Conservation (phyloP, 2,113 vertebrate species). For the Psittacus erithacus region DNA sequence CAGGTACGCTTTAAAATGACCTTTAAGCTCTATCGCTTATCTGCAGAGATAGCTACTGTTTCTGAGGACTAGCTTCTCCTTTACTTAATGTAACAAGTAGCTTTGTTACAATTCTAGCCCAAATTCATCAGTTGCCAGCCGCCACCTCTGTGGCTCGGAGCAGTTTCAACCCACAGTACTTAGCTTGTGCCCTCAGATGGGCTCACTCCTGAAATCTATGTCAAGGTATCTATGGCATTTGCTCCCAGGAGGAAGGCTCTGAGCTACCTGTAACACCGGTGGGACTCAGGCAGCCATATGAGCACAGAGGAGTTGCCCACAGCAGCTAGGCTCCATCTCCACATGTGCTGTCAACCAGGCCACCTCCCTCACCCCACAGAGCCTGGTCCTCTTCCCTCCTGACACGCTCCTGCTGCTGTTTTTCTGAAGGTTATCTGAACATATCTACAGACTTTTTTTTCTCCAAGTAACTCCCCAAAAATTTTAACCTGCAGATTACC, state of each 20-base stretch:
- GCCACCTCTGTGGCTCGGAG: background rate
- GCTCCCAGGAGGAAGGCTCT: background rate
- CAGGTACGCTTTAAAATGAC: background rate
- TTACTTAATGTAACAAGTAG: rapidly evolving
- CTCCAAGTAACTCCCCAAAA: background rate
- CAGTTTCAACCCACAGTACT: rapidly evolving
- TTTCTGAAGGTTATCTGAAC: background rate
- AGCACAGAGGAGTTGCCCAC: background rate
- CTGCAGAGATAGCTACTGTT: background rate
- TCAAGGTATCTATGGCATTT: rapidly evolving
- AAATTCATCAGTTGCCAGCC: background rate
- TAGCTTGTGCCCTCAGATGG: rapidly evolving
- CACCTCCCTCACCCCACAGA: background rate
- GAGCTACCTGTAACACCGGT: rapidly evolving
- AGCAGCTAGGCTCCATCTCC: background rate
- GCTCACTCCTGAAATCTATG: rapidly evolving
- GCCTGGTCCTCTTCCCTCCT: background rate
- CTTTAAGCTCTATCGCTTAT: background rate
- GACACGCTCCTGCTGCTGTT: background rate
- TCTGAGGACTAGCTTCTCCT: background rate
- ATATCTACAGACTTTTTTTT: rapidly evolving
- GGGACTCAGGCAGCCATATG: rapidly evolving
- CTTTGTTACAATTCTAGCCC: background rate
- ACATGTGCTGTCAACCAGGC: rapidly evolving
- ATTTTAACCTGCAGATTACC: background rate